Conservation (phyloP, 2,888 invertebrate genomes). For the Callyntrura guangdongensis region DNA sequence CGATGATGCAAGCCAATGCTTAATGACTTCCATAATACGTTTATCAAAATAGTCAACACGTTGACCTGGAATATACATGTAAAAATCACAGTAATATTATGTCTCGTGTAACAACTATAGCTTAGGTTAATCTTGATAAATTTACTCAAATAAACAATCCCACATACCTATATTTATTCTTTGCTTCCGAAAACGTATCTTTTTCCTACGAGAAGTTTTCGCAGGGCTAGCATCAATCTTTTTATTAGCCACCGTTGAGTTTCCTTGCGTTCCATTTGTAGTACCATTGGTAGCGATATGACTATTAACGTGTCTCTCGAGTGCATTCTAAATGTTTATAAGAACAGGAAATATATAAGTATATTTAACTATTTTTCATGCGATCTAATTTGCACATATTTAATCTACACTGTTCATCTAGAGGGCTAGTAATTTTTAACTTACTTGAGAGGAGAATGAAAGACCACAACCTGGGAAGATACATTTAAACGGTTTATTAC, state of each 20-base stretch:
- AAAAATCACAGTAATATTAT: neutral
- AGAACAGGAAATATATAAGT: neutral
- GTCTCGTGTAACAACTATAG: neutral
- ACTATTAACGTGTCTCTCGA: slow-evolving; percentile 97
- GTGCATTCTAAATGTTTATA: slow-evolving; percentile 88
- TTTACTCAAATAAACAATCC: neutral
- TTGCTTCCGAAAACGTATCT: slow-evolving; percentile 90
- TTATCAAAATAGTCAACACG: slow-evolving; percentile 97
- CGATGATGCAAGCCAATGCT: slow-evolving; percentile 91
- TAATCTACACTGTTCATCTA: too few relatives aligned
- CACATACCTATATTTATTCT: slow-evolving; percentile 82
- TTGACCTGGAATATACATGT: slow-evolving; percentile 89
- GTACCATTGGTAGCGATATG: slow-evolving; percentile 90
- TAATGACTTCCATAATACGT: slow-evolving; percentile 96
- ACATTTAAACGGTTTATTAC: slow-evolving; percentile 97
- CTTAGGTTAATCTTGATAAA: too few relatives aligned
- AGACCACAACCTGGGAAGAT: slow-evolving; percentile 96
- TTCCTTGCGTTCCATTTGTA: slow-evolving; percentile 87
- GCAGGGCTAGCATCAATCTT: slow-evolving; percentile 91
- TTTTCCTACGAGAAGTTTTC: slow-evolving; percentile 94
- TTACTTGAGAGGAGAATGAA: slow-evolving; percentile 87
- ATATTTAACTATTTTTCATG: too few relatives aligned
- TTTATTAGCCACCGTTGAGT: slow-evolving; percentile 88
- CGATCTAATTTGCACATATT: too few relatives aligned
- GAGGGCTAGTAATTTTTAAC: slow-evolving; percentile 30